These are phyloP conservation scores for Mimumesa dahlbomi DNA, from an alignment of 2,888 invertebrate species.

Conservation along the genomic window DNA sequence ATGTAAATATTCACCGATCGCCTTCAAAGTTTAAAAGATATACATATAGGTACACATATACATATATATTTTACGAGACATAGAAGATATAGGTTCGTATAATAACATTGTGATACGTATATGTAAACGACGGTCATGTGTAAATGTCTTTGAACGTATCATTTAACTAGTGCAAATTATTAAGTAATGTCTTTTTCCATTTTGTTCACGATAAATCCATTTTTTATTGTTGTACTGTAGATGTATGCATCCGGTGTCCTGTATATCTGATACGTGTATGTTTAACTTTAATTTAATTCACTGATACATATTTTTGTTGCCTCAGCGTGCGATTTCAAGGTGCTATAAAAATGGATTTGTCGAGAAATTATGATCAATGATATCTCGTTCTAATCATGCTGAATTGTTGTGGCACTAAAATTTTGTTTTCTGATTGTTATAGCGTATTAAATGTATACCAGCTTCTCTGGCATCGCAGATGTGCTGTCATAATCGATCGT, in stretches of 20 bases:
- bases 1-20: conserved; percentile 55
- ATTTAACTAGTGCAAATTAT: too few relatives aligned
- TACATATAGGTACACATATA: conserved; percentile 25
- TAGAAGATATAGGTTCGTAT: conserved; percentile 37
- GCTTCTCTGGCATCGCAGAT: too few relatives aligned
- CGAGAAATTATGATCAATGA: too few relatives aligned
- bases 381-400: not conserved
- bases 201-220: too few relatives aligned
- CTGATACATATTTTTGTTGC: not conserved
- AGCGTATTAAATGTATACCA: not conserved
- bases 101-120: conserved; percentile 36
- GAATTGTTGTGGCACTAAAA: conserved; percentile 13
- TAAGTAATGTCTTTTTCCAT: too few relatives aligned
- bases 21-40: conserved; percentile 53
- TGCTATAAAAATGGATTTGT: too few relatives aligned
- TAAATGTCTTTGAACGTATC: too few relatives aligned
- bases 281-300: not conserved
- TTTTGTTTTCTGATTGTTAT: conserved; percentile 19
- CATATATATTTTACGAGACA: conserved; percentile 56
- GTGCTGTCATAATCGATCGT: conserved; percentile 3
- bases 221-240: too few relatives aligned
- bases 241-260: too few relatives aligned
- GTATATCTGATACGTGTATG: not conserved
- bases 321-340: too few relatives aligned
- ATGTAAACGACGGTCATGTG: not conserved